Percentiles rank a stretch among this genome's conserved stretches.
Conservation (phyloP, 1,140 invertebrate species). For the Babylonia areolata region DNA sequence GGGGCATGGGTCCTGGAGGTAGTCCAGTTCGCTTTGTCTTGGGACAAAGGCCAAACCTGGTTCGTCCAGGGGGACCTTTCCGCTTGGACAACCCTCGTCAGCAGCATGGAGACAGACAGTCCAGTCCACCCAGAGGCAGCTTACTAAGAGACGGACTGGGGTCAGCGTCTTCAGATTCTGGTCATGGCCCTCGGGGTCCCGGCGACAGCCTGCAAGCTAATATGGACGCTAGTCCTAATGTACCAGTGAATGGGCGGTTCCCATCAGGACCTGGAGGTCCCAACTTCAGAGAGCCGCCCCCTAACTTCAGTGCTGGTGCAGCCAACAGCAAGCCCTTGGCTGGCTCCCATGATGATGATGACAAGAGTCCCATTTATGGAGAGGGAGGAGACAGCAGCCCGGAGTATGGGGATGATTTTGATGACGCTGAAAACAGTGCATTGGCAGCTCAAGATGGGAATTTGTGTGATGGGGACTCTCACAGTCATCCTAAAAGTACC, state of each 20-base stretch:
- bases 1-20: constrained; percentile 24
- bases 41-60: constrained; percentile 23
- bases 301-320: not conserved
- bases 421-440: not conserved
- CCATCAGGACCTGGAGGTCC: constrained; percentile 3
- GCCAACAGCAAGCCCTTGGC: not conserved
- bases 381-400: not conserved
- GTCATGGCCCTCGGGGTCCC: not conserved
- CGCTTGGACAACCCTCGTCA: not conserved
- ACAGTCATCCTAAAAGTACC: not conserved
- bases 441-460: not conserved
- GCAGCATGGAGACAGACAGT: not conserved
- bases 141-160: not conserved
- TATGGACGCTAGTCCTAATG: too few relatives aligned
- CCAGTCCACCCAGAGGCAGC: not conserved
- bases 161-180: not conserved
- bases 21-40: constrained; percentile 28
- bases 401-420: not conserved
- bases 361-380: constrained; percentile 6
- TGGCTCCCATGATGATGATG: not conserved
- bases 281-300: constrained; percentile 15
- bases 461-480: not conserved
- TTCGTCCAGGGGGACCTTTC: constrained; percentile 22
- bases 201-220: not conserved
- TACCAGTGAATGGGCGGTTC: constrained; percentile 28